Base-by-base conservation (phyloP, 2,797 vertebrate species). In the Esox masquinongy region DNA sequence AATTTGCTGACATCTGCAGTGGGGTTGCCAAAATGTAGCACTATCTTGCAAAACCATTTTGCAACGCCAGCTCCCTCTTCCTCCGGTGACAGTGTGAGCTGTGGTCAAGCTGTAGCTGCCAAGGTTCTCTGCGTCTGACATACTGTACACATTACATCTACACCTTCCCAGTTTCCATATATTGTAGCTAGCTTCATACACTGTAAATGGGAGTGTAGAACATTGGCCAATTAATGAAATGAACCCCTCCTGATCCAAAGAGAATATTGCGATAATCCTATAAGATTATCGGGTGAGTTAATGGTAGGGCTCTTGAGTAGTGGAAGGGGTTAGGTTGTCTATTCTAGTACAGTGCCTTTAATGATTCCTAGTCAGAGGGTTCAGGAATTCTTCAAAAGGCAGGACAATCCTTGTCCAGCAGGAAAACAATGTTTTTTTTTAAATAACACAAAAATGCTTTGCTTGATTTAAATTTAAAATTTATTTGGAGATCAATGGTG, bases 21-120 rank as follows among this genome's bases (percentile, higher is more conserved):
- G 67, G 70, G 77, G 77, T 89, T 89, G 89, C 90, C 85, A 92
- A 87, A 91, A 85, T 67, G 9, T 74, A 86, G 80, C 68, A 36
- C 87, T 89, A 81, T 93, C 86, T 93, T 93, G 91, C 90, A 91
- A 92, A 93, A 93, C 53, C 79, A 63, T 92, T 93, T 93, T 72
- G 79, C 88, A 93, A 92, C 59, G 79, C 85, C 77, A 49, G 77
- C 87, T 89, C 87, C 82, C 73, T 77, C 87, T 84, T 78, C 19
- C 16, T 82, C 83, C 22, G 22, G n/a, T 12, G 56, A 31, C 64
- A 67, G 76, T 81, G 80, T 83, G 84, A 85, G 72, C 77, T 70
- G 17, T n/a, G 86, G 87, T 90, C 82, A 88, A 74, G 51, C 74
- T 16, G 73, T 80, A 71, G 81, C 83, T 86, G 80, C 79, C 80